Base-by-base conservation (phyloP, 2,797 vertebrate genomes). In the Emys orbicularis region DNA sequence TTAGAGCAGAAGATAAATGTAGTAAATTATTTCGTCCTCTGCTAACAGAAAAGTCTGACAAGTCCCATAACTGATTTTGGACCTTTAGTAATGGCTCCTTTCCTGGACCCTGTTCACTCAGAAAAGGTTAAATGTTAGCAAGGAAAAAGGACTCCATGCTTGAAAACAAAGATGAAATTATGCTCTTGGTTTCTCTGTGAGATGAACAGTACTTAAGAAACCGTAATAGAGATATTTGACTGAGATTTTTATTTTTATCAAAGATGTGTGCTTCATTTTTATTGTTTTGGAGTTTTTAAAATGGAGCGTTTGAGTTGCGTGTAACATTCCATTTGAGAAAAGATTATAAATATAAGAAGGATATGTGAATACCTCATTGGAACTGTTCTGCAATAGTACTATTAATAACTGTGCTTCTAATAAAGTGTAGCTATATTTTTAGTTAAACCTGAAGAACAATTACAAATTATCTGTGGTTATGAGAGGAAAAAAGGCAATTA, bases 31-130 rank as follows among this genome's bases (percentile, higher is more conserved):
- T 79, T 72, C 90, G 1, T 82, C 2, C 89, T 87, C 97, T 96
- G 93, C 91, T 97, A 97, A 98, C 97, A 98, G 97, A 92, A 98
- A 98, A 92, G 92, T 93, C 86, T 96, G 97, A 97, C 87, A 98
- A 53, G 96, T 97, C 92, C 89, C 97, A 56, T 98, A 98, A 98
- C 96, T 97, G 97, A 83, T 95, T 98, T 97, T 93, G 81, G 88
- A 92, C 86, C 88, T 94, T 98, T 98, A 97, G 98, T 98, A 98
- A 98, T 98, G 97, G 90, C 92, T 92, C 97, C 81, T 97, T 86
- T 95, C 82, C 95, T 96, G 97, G 97, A 97, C 97, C 97, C 61
- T 86, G 94, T 97, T 97, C 82, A 57, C 95, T 98, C 95, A 95
- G 92, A 96, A 96, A 98, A 97, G 96, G 97, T 98, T 96, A 98